These are phyloP conservation scores for Amphiduros pacificus DNA, from an alignment of 2,888 invertebrate species.

Conservation along the genomic window DNA sequence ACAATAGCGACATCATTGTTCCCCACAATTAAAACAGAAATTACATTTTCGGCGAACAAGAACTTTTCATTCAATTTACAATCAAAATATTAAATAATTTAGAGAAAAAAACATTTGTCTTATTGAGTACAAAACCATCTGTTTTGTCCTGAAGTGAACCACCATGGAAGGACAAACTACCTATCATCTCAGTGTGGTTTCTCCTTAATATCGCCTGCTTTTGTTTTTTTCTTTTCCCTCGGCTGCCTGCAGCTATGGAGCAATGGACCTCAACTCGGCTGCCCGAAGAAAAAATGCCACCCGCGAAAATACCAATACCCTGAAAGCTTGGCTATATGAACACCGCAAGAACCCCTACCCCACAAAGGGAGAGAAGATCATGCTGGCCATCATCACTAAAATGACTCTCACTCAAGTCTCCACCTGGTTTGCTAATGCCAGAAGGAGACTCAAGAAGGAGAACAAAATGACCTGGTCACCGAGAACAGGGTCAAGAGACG, in stretches of 20 bases:
- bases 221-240: not conserved
- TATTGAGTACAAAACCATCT: too few species aligned
- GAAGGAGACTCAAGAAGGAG: slow-evolving; percentile 90
- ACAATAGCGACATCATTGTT: too few species aligned
- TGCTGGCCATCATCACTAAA: slow-evolving; percentile 92
- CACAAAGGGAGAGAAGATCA: slow-evolving; percentile 93
- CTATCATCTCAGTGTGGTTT: not conserved
- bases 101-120: too few species aligned
- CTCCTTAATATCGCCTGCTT: not conserved
- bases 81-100: too few species aligned
- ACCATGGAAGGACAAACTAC: too few species aligned
- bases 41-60: too few species aligned
- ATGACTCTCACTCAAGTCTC: slow-evolving; percentile 91
- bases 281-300: slow-evolving; percentile 97
- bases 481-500: slow-evolving; percentile 66
- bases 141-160: too few species aligned
- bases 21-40: too few species aligned
- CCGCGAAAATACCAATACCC: slow-evolving; percentile 92
- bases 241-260: slow-evolving; percentile 44
- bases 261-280: slow-evolving; percentile 72
- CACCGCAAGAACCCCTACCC: slow-evolving; percentile 96
- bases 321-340: slow-evolving; percentile 96
- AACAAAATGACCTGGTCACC: slow-evolving; percentile 99
- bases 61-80: too few species aligned
- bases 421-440: slow-evolving; percentile 95